Evolutionary conservation across 2,888 invertebrate species (phyloP).

Genomic region (Xestia c-nigrum): DNA sequence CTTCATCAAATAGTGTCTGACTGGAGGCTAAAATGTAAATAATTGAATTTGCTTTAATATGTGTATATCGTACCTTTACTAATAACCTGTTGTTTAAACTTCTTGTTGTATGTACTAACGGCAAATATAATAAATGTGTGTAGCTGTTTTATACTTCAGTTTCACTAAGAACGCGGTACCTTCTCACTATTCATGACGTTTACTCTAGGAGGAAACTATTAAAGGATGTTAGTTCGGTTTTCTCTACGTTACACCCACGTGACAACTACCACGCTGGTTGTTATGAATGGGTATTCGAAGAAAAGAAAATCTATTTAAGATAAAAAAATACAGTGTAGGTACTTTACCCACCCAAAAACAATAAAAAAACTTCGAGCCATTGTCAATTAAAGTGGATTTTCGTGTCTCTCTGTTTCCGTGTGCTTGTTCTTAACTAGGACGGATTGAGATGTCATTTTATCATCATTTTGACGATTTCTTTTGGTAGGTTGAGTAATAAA

Average conservation of each 20-base stretch:
- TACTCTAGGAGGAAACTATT: background rate
- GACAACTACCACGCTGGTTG: background rate
- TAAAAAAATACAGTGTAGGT: background rate
- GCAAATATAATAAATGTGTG: conserved; percentile 11
- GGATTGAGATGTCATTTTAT: background rate
- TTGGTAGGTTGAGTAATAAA: background rate
- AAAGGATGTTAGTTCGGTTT: background rate
- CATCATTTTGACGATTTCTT: background rate
- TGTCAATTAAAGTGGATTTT: conserved; percentile 3
- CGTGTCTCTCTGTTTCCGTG: background rate
- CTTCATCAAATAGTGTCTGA: background rate
- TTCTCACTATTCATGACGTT: background rate
- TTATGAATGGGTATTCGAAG: background rate
- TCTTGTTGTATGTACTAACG: background rate
- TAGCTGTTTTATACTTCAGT: background rate
- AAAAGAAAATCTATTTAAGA: background rate
- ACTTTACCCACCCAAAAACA: background rate
- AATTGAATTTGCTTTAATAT: conserved; percentile 28
- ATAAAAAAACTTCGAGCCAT: background rate
- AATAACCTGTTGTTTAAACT: conserved; percentile 20
- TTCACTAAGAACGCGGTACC: background rate
- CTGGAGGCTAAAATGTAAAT: conserved; percentile 16
- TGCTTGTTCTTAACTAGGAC: background rate
- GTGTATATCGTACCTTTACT: conserved; percentile 16
- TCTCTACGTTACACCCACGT: background rate